Conservation (phyloP, 2,113 vertebrate species). For the Colius striatus region DNA sequence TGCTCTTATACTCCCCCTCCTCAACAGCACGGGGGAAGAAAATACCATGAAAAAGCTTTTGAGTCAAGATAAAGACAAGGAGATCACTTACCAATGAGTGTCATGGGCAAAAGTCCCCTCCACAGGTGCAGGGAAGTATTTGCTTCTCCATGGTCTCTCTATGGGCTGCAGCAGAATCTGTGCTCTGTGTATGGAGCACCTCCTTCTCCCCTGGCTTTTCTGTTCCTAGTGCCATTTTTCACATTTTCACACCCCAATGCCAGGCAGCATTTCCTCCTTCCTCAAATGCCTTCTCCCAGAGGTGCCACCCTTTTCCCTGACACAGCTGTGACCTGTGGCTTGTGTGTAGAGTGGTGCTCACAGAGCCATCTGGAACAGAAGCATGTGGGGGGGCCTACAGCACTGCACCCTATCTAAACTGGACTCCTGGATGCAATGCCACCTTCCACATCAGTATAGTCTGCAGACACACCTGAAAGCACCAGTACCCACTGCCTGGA, state of each 20-base stretch:
- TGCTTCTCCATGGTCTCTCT: neutral
- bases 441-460: accelerated
- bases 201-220: neutral
- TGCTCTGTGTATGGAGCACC: accelerated
- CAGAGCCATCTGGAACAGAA: neutral
- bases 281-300: neutral
- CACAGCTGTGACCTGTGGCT: neutral
- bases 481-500: neutral
- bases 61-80: no score
- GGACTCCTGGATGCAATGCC: accelerated
- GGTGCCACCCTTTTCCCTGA: accelerated
- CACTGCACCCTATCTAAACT: neutral
- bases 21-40: neutral
- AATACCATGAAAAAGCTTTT: accelerated
- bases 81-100: accelerated
- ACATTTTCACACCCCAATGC: neutral
- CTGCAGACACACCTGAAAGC: accelerated
- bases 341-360: accelerated
- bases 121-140: accelerated
- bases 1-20: neutral
- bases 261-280: neutral
- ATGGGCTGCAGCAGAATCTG: neutral
- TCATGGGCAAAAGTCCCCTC: accelerated
- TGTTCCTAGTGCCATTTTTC: neutral
- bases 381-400: neutral